These are phyloP conservation scores for Oryctes rhinoceros DNA, from an alignment of 1,140 invertebrate species.

Conservation along the genomic window DNA sequence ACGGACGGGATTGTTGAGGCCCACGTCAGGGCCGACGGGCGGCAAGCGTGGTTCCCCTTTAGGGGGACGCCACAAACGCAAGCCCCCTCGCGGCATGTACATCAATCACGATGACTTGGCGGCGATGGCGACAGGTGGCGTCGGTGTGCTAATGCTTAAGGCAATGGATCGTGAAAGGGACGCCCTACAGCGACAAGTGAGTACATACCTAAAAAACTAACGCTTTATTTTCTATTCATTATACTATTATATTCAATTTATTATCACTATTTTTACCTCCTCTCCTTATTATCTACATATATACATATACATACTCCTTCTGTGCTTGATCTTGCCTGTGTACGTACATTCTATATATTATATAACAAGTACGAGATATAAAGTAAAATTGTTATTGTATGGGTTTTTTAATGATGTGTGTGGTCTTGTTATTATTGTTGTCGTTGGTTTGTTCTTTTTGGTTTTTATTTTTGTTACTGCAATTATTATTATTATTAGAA, in stretches of 20 bases:
- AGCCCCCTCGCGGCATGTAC: conserved; percentile 95
- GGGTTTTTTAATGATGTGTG: conserved; percentile 29
- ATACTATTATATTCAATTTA: conserved; percentile 2
- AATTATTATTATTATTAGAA: not conserved
- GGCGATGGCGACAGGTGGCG: conserved; percentile 78
- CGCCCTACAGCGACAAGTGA: conserved; percentile 93
- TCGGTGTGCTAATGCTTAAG: conserved; percentile 78
- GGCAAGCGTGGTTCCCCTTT: conserved; percentile 64
- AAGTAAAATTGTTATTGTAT: not conserved
- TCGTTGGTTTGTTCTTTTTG: conserved; percentile 4
- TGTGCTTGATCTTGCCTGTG: conserved; percentile 30
- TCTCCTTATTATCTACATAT: not conserved
- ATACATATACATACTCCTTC: not conserved
- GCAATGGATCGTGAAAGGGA: conserved; percentile 93
- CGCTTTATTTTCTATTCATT: conserved; percentile 22
- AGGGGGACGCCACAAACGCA: conserved; percentile 84
- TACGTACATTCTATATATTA: not conserved
- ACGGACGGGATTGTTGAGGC: conserved; percentile 79
- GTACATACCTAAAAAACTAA: conserved; percentile 57
- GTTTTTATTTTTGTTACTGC: conserved; percentile 21
- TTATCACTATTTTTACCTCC: conserved; percentile 16
- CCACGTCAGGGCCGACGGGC: conserved; percentile 71
- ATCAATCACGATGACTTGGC: conserved; percentile 96
- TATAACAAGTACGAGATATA: conserved; percentile 6
- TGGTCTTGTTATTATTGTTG: conserved; percentile 26